These are phyloP conservation scores for Hystrix cristata DNA, from an alignment of 2,113 vertebrate genomes.

Conservation along the genomic window DNA sequence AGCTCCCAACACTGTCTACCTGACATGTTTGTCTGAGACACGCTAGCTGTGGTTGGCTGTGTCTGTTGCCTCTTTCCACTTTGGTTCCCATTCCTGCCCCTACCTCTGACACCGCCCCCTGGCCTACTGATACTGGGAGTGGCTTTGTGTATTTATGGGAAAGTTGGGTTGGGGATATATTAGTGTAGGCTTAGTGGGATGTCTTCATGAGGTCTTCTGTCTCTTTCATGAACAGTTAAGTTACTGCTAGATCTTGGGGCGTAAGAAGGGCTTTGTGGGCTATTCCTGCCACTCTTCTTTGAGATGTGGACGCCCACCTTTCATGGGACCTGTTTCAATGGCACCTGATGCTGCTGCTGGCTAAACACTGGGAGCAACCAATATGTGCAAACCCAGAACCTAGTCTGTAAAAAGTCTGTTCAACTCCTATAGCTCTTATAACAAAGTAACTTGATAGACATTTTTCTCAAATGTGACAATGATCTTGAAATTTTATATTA, in stretches of 20 bases:
- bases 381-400: slow-evolving; percentile 1
- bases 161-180: neutral
- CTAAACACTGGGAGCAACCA: neutral
- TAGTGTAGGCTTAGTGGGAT: neutral
- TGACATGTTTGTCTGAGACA: neutral
- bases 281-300: neutral
- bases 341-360: neutral
- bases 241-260: neutral
- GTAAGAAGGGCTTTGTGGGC: neutral
- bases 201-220: neutral
- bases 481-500: neutral
- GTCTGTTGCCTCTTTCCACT: neutral
- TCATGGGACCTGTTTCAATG: neutral
- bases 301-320: neutral
- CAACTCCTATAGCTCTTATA: neutral
- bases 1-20: neutral
- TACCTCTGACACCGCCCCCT: neutral
- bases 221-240: neutral
- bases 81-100: neutral
- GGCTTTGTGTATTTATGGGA: neutral
- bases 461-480: slow-evolving; percentile 39
- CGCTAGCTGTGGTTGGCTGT: neutral
- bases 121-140: neutral
- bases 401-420: slow-evolving; percentile 10
- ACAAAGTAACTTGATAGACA: neutral